phyloP scores from a whole-genome alignment of 2,888 invertebrate species.

The Crioceris asparagi region DNA sequence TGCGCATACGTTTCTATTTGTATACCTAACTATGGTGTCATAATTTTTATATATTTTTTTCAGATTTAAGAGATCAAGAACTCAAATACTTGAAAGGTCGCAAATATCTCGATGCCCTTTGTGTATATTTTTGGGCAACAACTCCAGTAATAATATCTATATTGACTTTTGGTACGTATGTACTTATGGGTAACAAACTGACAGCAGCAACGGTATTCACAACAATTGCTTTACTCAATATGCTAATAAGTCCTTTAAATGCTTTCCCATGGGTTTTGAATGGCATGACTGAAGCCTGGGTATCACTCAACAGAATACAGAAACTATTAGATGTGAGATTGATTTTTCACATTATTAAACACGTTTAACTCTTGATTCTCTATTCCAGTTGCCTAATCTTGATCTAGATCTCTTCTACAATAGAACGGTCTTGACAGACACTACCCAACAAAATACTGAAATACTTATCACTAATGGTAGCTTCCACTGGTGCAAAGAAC shows the following conservation, averaged over 20 bases:
- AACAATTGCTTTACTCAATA: conserved; percentile 86
- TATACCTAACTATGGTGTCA: no score
- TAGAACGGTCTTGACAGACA: conserved; percentile 30
- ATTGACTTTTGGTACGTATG: conserved; percentile 70
- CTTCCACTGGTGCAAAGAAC: conserved; percentile 48
- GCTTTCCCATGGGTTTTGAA: conserved; percentile 98
- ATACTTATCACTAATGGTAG: conserved; percentile 48
- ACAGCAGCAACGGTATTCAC: conserved; percentile 90
- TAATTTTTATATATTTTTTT: conserved; percentile 22
- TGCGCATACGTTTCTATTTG: no score
- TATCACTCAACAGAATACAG: conserved; percentile 82
- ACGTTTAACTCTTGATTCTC: neutral
- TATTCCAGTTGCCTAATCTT: conserved; percentile 49
- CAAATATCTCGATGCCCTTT: conserved; percentile 94
- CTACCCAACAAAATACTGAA: conserved; percentile 35
- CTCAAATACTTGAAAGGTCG: conserved; percentile 68
- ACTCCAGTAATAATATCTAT: conserved; percentile 87
- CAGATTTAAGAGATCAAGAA: conserved; percentile 59
- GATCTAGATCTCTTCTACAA: conserved; percentile 54
- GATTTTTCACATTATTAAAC: neutral
- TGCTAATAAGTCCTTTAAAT: conserved; percentile 91
- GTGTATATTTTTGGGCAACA: conserved; percentile 98
- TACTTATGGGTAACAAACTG: conserved; percentile 63
- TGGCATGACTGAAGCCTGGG: conserved; percentile 92
- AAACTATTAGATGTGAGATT: conserved; percentile 61